Evolutionary conservation across 1,140 invertebrate species (phyloP), one percentile per base, ranked within the genome.

Genomic region (Aphelinus atriplicis): DNA sequence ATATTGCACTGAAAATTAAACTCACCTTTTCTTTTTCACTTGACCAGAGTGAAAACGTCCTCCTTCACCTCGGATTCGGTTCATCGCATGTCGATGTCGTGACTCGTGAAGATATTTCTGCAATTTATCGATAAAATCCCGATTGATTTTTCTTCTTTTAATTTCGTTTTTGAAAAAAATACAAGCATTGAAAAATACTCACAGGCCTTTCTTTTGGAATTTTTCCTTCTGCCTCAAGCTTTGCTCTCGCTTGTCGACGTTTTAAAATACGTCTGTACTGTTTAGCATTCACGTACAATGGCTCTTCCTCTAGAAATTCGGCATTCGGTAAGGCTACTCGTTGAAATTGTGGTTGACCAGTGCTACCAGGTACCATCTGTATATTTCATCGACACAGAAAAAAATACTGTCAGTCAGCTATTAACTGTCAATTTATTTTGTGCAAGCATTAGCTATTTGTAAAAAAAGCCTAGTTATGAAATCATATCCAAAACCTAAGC

Each of bases 91-190:
- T 80, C 95, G 90, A 89, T 99, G 98, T 72, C 98, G 89, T 7
- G 97, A 99, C 89, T 99, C 98, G 81, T 99, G 98, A n/a, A 99
- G 90, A 85, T 99, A 99, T 96, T 99, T 99, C 94, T 97, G 86
- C 53, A 92, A 90, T 79, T 81, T 56, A 9, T n/a, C 42, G 58
- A 75, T 68, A 67, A 71, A 45, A 77, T 26, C 26, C 26, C 26
- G 26, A 26, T 26, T 26, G 26, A 26, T 26, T 26, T 26, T 26
- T 26, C 26, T 26, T 26, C 45, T 70, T 10, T 3, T 7, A 26
- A 60, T 53, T 57, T n/a, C 46, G 42, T 56, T 57, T 62, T 62
- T 71, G 58, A 73, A 43, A 67, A 43, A 57, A 57, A 64, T 43
- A 42, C 55, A 68, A 57, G 58, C 58, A 68, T 56, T 68, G 5